Evolutionary conservation across 2,113 vertebrate species (phyloP).

Genomic region (Syrrhaptes paradoxus): DNA sequence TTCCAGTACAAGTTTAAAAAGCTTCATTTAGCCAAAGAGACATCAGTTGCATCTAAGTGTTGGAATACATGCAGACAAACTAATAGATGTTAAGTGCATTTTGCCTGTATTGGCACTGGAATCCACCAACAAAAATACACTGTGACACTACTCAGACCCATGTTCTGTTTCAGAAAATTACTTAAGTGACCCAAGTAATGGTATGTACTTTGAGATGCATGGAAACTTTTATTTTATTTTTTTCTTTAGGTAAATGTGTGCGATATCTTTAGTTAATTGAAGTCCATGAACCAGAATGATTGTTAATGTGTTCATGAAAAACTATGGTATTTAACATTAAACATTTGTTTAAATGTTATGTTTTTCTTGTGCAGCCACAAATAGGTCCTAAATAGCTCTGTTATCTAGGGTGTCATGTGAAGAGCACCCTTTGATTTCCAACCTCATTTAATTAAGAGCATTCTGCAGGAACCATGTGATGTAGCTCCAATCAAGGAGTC

Average conservation of each 20-base stretch:
- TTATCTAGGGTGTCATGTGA: background rate
- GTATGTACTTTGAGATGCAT: background rate
- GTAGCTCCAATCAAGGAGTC: background rate
- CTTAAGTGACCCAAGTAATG: background rate
- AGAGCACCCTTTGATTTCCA: background rate
- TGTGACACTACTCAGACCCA: background rate
- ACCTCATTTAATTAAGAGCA: background rate
- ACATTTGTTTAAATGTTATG: background rate
- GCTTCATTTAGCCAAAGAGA: background rate
- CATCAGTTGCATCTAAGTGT: background rate
- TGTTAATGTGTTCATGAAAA: background rate
- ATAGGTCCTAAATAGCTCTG: background rate
- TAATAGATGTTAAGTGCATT: background rate
- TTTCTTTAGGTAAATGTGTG: background rate
- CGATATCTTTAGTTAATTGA: background rate
- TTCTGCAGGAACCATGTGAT: background rate
- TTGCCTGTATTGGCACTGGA: background rate
- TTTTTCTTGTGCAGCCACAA: background rate
- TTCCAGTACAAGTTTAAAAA: background rate
- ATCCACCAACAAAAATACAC: background rate
- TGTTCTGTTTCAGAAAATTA: background rate
- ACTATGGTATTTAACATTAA: too few species aligned
- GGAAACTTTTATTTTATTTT: background rate
- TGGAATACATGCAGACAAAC: background rate
- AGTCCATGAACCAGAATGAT: background rate